Conservation (phyloP, 2,888 invertebrate genomes). For the Scotopteryx bipunctaria region DNA sequence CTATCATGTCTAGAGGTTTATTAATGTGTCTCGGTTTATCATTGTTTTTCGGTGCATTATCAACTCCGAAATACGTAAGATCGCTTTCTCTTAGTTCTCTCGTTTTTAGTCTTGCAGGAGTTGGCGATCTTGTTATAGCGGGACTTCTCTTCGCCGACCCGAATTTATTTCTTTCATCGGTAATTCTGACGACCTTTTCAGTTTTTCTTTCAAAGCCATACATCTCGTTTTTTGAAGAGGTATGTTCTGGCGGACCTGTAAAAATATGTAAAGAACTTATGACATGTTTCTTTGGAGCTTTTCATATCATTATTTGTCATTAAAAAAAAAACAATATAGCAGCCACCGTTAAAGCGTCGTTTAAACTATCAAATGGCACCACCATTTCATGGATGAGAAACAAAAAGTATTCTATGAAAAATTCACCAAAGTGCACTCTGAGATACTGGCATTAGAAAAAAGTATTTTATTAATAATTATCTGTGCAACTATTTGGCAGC, state of each 20-base stretch:
- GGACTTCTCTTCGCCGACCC: slow-evolving; percentile 44
- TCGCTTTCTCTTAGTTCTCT: slow-evolving; percentile 84
- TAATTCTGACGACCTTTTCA: slow-evolving; percentile 34
- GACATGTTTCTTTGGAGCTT: background rate
- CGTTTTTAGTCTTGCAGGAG: slow-evolving; percentile 55
- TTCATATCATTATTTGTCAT: no score
- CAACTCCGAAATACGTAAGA: slow-evolving; percentile 83
- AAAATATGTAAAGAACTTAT: background rate
- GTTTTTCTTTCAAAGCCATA: slow-evolving; percentile 28
- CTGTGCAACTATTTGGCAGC: no score
- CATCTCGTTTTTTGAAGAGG: slow-evolving; percentile 22
- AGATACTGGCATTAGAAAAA: no score
- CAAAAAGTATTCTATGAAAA: no score
- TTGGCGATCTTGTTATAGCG: slow-evolving; percentile 53
- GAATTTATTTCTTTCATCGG: slow-evolving; percentile 30
- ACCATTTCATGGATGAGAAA: no score
- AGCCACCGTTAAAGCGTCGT: no score
- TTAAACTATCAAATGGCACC: no score
- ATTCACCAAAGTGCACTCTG: no score
- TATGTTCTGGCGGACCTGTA: slow-evolving; percentile 39
- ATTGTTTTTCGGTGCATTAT: slow-evolving; percentile 38
- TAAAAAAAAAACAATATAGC: no score
- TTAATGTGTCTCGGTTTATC: slow-evolving; percentile 33
- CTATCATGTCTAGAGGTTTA: slow-evolving; percentile 35
- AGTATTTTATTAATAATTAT: no score